Percentiles rank a stretch among this genome's conserved stretches.
These are phyloP conservation scores for Amblyjoppa fuscipennis DNA, from an alignment of 2,888 invertebrate genomes.

Conservation along the genomic window DNA sequence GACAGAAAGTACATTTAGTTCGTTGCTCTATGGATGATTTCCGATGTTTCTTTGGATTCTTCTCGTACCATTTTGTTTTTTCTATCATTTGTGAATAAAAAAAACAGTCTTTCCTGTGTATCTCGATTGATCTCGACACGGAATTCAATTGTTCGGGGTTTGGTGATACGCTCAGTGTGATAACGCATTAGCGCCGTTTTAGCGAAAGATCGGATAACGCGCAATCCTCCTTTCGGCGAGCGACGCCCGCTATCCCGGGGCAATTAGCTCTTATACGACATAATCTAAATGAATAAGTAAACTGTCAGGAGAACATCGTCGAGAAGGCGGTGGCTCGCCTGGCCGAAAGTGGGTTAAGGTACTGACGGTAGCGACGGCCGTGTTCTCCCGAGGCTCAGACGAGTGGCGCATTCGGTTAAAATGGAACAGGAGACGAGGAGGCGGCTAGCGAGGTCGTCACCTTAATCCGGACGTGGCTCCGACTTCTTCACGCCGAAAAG, in stretches of 20 bases:
- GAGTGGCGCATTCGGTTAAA: conserved; percentile 83
- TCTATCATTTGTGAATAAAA: neutral
- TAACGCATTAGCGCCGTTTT: neutral
- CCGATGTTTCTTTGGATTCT: neutral
- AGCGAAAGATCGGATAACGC: neutral
- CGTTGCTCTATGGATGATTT: neutral
- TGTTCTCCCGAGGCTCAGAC: conserved; percentile 73
- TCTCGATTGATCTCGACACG: neutral
- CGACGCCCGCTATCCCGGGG: conserved; percentile 69
- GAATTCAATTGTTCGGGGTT: neutral
- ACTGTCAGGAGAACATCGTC: conserved; percentile 81
- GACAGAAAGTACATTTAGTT: too few species aligned
- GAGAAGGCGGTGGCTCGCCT: conserved; percentile 74
- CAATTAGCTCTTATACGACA: conserved; percentile 84
- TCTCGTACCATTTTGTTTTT: neutral
- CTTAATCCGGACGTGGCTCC: conserved; percentile 9
- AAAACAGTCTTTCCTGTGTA: neutral
- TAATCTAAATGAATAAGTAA: conserved; percentile 85
- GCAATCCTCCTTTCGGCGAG: conserved; percentile 1
- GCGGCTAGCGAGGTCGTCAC: conserved; percentile 2
- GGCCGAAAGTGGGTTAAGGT: conserved; percentile 79
- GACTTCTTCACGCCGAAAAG: neutral
- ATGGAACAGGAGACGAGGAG: conserved; percentile 80
- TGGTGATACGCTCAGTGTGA: neutral
- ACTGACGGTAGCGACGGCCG: conserved; percentile 59